Conservation (phyloP, 2,113 vertebrate genomes). For the Tragelaphus buxtoni region DNA sequence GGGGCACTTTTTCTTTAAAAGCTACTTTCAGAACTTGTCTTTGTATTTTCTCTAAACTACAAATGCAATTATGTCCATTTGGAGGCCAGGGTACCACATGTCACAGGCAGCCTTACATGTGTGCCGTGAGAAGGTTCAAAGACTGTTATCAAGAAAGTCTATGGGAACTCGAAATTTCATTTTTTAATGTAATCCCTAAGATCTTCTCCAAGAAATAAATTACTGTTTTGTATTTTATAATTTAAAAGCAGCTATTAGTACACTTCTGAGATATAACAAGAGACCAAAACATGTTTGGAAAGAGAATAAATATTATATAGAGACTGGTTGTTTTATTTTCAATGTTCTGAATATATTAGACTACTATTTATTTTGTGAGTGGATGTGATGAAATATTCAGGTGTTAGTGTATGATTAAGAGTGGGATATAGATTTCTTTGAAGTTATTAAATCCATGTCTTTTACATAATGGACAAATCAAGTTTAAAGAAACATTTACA, state of each 20-base stretch:
- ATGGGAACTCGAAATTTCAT: slow-evolving; percentile 78
- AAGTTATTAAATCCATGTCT: slow-evolving; percentile 75
- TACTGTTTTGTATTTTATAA: slow-evolving; percentile 81
- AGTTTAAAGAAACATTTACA: slow-evolving; percentile 64
- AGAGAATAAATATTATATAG: slow-evolving; percentile 83
- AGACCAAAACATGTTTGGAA: slow-evolving; percentile 84
- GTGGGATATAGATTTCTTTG: slow-evolving; percentile 74
- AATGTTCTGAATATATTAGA: slow-evolving; percentile 80
- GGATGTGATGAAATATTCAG: slow-evolving; percentile 78
- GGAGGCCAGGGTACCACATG: slow-evolving; percentile 80
- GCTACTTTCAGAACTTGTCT: slow-evolving; percentile 80
- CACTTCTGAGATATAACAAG: slow-evolving; percentile 78
- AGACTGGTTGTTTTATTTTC: slow-evolving; percentile 80
- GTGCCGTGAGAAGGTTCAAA: slow-evolving; percentile 77
- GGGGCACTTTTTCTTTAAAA: slow-evolving; percentile 79
- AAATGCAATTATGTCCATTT: slow-evolving; percentile 70
- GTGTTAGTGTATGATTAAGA: slow-evolving; percentile 76
- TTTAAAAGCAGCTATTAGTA: slow-evolving; percentile 77
- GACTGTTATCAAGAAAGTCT: slow-evolving; percentile 63
- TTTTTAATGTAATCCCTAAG: slow-evolving; percentile 81
- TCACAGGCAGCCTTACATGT: slow-evolving; percentile 79
- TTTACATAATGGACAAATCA: slow-evolving; percentile 81
- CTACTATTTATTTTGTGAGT: slow-evolving; percentile 84
- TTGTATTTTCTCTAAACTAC: slow-evolving; percentile 78
- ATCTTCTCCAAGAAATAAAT: slow-evolving; percentile 78